Conservation (phyloP, 2,797 vertebrate species). For the Hydrophis major region DNA sequence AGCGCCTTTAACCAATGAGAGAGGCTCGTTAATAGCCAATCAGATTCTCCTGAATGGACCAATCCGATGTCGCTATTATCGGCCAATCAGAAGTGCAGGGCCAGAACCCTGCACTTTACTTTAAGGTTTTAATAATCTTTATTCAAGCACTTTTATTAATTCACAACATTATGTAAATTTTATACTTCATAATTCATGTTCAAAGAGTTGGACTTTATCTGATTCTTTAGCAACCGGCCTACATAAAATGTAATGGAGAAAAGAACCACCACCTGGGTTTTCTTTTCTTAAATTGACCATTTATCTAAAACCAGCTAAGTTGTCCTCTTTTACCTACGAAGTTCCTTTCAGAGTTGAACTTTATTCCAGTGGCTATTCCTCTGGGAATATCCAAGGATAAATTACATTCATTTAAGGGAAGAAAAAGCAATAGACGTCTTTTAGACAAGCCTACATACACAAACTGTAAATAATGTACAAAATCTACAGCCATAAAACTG, state of each 20-base stretch:
- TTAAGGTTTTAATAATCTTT: too few species aligned
- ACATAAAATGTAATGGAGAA: not conserved
- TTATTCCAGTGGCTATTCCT: not conserved
- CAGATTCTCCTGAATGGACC: too few species aligned
- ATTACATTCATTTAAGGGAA: not conserved
- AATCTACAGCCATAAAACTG: not conserved
- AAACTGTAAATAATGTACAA: not conserved
- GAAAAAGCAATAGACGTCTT: not conserved
- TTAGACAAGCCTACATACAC: not conserved
- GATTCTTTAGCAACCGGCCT: not conserved
- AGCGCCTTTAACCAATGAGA: too few species aligned
- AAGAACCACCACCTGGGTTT: not conserved
- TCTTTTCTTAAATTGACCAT: not conserved
- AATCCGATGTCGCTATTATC: too few species aligned
- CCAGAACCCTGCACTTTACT: too few species aligned
- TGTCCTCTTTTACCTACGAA: not conserved
- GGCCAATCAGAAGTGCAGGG: too few species aligned
- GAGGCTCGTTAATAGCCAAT: too few species aligned
- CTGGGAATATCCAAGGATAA: too few species aligned
- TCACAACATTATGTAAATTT: not conserved
- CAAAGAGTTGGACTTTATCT: not conserved
- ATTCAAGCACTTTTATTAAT: too few species aligned
- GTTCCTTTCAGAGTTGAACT: not conserved
- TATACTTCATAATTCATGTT: not conserved
- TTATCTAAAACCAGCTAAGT: not conserved